Conservation (phyloP, 2,113 vertebrate genomes). For the Pelvicachromis taeniatus region DNA sequence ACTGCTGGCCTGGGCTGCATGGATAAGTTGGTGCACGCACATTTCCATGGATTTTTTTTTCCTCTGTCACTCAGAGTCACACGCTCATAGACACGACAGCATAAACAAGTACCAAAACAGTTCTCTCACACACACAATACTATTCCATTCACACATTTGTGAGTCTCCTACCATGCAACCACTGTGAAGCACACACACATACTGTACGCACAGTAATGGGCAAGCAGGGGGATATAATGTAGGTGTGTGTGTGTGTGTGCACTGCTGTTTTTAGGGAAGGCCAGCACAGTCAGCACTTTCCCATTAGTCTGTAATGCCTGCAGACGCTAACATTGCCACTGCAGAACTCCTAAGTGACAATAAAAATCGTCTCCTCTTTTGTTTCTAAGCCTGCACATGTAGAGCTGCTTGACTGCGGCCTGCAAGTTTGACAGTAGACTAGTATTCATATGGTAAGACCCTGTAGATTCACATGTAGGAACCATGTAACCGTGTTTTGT, state of each 20-base stretch:
- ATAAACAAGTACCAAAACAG: not conserved
- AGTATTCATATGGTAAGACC: not conserved
- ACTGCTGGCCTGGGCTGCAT: slow-evolving; percentile 27
- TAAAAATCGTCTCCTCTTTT: not conserved
- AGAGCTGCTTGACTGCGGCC: not conserved
- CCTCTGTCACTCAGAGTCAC: not conserved
- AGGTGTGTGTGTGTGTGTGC: not conserved
- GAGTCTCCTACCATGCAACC: not conserved
- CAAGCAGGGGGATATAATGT: not conserved
- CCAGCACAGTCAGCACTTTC: slow-evolving; percentile 7
- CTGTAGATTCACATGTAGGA: not conserved
- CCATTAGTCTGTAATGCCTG: slow-evolving; percentile 6
- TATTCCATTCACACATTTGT: slow-evolving; percentile 1
- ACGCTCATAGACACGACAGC: not conserved
- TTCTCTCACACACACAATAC: not conserved
- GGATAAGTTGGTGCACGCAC: slow-evolving; percentile 27
- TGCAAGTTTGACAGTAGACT: not conserved
- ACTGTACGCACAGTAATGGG: not conserved
- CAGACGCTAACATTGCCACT: not conserved
- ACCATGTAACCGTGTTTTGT: accelerated
- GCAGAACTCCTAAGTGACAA: not conserved
- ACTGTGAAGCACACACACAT: not conserved
- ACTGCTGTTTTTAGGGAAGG: not conserved
- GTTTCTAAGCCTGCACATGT: not conserved
- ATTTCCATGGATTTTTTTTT: not conserved